Conservation (phyloP, 92 coral and sea anemone species). For the Montipora capitata region DNA sequence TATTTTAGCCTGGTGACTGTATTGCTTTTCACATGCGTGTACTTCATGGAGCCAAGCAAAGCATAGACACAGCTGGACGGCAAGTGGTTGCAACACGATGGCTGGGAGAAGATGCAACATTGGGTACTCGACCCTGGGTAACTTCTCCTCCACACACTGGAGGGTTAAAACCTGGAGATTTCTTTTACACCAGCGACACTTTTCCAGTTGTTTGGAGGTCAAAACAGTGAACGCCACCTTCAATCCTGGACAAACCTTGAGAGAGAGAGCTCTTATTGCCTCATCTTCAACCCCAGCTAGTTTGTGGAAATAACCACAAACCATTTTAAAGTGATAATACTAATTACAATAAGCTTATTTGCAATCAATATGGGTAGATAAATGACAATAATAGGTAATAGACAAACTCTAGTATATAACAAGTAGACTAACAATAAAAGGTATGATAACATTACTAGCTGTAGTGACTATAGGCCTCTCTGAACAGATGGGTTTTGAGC, state of each 20-base stretch:
- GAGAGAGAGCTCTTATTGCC: too few species aligned
- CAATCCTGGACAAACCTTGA: not conserved
- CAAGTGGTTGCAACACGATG: conserved; percentile 93
- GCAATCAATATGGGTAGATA: too few species aligned
- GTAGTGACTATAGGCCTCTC: too few species aligned
- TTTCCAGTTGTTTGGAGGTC: conserved; percentile 71
- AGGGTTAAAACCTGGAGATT: conserved; percentile 69
- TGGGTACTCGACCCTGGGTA: conserved; percentile 89
- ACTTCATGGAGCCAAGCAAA: conserved; percentile 89
- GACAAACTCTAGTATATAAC: too few species aligned
- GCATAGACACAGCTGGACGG: conserved; percentile 72
- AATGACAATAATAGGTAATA: too few species aligned
- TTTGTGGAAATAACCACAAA: too few species aligned
- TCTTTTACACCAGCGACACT: conserved; percentile 50
- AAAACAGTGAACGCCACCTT: conserved; percentile 1
- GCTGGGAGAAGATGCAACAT: conserved; percentile 90
- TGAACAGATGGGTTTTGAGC: too few species aligned
- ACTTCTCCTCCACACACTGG: conserved; percentile 77
- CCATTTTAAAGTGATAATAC: too few species aligned
- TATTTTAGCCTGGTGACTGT: conserved; percentile 92
- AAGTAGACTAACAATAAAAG: too few species aligned
- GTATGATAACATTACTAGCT: too few species aligned
- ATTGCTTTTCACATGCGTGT: conserved; percentile 94
- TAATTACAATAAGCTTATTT: too few species aligned
- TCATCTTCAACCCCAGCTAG: too few species aligned